These are phyloP conservation scores for Aphelenchoides fujianensis DNA, from an alignment of 1,140 invertebrate genomes.

Conservation along the genomic window DNA sequence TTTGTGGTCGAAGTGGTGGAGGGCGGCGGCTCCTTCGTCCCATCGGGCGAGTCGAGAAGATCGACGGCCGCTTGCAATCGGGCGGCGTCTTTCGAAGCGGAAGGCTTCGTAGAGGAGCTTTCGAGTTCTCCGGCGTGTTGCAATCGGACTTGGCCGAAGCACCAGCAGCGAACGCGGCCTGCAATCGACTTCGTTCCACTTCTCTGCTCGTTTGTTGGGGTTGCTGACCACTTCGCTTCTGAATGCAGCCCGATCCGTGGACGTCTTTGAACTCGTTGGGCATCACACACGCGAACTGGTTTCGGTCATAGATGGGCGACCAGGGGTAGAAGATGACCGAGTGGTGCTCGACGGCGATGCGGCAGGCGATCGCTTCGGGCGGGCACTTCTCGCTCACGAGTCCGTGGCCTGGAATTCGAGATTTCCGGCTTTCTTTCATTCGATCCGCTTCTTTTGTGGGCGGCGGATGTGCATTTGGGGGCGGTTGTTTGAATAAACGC, in stretches of 20 bases:
- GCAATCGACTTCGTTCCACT: constrained; percentile 23
- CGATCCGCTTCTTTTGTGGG: neutral
- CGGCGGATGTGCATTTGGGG: too few species aligned
- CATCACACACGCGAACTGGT: constrained; percentile 50
- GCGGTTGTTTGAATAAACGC: neutral
- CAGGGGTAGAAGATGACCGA: constrained; percentile 44
- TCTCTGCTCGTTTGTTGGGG: too few species aligned
- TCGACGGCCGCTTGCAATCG: neutral
- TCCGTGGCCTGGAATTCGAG: constrained; percentile 44
- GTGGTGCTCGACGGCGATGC: constrained; percentile 36
- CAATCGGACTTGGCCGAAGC: constrained; percentile 43
- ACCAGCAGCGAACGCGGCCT: constrained; percentile 47
- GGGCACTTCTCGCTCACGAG: constrained; percentile 49
- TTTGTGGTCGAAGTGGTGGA: too few species aligned
- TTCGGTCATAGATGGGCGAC: constrained; percentile 46
- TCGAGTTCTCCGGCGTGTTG: constrained; percentile 38
- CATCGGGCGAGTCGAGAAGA: too few species aligned
- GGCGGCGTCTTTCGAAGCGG: neutral
- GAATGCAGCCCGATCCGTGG: constrained; percentile 32
- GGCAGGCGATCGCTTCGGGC: constrained; percentile 37
- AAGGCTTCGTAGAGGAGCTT: constrained; percentile 18
- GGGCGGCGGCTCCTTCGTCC: too few species aligned
- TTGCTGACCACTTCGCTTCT: constrained; percentile 37
- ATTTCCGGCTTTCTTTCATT: neutral
- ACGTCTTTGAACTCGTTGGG: constrained; percentile 39